Conservation (phyloP, 2,797 vertebrate genomes). For the Bovichtus diacanthus region DNA sequence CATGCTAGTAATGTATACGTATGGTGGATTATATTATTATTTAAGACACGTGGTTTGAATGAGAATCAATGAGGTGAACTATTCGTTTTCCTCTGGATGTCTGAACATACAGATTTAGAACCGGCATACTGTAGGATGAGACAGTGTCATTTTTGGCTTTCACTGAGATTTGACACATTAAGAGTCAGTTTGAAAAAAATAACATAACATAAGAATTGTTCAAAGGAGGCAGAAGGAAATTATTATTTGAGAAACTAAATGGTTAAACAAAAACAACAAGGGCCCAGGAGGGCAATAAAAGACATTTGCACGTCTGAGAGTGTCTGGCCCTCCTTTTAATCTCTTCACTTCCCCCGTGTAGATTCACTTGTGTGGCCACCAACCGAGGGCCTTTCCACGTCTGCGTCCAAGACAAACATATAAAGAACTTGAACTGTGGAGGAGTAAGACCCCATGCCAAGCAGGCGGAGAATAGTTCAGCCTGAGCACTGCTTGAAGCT, state of each 20-base stretch:
- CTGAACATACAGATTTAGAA: slow-evolving; percentile 15
- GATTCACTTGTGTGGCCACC: slow-evolving; percentile 66
- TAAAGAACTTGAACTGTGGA: slow-evolving; percentile 77
- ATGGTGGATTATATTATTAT: slow-evolving; percentile 11
- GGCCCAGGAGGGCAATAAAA: slow-evolving; percentile 70
- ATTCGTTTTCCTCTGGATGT: background rate
- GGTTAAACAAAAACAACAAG: slow-evolving; percentile 59
- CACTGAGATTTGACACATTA: slow-evolving; percentile 33
- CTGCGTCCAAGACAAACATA: slow-evolving; percentile 84
- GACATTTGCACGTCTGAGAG: slow-evolving; percentile 70
- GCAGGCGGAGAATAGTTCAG: slow-evolving; percentile 62
- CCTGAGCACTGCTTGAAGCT: slow-evolving; percentile 52
- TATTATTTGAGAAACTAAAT: slow-evolving; percentile 69
- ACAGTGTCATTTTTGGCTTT: slow-evolving; percentile 30
- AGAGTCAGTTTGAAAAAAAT: slow-evolving; percentile 39
- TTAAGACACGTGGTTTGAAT: slow-evolving; percentile 38
- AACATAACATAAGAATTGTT: slow-evolving; percentile 42
- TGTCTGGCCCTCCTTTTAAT: slow-evolving; percentile 57
- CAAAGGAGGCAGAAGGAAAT: slow-evolving; percentile 58
- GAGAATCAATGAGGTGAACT: slow-evolving; percentile 24
- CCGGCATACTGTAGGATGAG: background rate
- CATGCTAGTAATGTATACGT: slow-evolving; percentile 22
- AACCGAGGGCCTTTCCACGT: slow-evolving; percentile 70
- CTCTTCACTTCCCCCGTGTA: slow-evolving; percentile 34
- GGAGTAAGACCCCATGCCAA: slow-evolving; percentile 77